Percentiles rank a stretch among this genome's conserved stretches.
Evolutionary conservation across 1,140 invertebrate species (phyloP).

Genomic region (Aphis gossypii): DNA sequence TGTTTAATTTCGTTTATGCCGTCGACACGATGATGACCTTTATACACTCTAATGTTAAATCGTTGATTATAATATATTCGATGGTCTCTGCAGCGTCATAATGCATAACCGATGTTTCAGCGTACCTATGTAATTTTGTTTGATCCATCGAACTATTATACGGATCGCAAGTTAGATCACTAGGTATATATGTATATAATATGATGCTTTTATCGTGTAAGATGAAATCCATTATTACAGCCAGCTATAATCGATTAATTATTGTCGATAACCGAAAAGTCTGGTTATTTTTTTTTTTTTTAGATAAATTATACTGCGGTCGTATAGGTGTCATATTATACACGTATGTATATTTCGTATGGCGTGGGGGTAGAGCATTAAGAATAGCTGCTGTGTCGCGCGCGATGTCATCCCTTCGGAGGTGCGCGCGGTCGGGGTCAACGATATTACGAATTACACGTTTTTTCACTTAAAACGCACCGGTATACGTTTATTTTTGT

Average conservation of each 20-base stretch:
- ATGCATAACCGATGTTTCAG: background rate
- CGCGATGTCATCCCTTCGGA: conserved; percentile 21
- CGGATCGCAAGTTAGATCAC: background rate
- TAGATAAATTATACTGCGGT: background rate
- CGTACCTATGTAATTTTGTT: background rate
- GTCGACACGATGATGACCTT: background rate
- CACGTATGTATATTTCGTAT: background rate
- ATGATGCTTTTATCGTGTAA: background rate
- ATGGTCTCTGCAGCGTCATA: background rate
- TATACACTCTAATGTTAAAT: background rate
- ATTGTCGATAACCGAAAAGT: background rate
- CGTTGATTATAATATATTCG: background rate
- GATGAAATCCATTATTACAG: conserved; percentile 8
- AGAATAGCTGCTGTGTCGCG: conserved; percentile 23
- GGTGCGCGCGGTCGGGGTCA: background rate
- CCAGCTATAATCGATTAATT: conserved; percentile 34
- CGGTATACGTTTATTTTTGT: conserved; percentile 31
- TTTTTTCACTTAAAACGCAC: conserved; percentile 50
- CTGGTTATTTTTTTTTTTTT: background rate
- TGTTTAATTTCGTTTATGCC: background rate
- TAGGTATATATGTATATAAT: background rate
- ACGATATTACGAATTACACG: conserved; percentile 37
- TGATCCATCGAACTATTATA: background rate
- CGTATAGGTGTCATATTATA: background rate
- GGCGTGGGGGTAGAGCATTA: background rate